Conservation (phyloP, 2,113 vertebrate species). For the Columba janthina region DNA sequence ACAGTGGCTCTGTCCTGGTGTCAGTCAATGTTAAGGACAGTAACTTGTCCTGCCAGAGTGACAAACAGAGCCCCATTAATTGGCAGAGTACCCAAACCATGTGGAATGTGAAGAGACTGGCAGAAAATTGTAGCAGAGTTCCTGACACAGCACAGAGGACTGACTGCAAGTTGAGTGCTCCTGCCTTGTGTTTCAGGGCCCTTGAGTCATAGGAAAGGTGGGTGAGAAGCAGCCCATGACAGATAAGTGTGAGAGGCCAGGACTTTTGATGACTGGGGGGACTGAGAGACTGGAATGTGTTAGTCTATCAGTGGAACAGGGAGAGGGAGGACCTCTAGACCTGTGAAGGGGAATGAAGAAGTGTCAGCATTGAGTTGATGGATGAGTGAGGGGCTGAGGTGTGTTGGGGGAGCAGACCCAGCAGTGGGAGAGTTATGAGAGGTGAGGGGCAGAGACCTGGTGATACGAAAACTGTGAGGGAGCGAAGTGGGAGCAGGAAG, state of each 20-base stretch:
- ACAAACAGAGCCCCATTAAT: neutral
- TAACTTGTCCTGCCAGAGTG: neutral
- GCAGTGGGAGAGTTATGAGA: neutral
- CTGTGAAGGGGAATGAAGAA: neutral
- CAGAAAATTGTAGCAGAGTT: neutral
- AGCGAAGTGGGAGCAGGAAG: neutral
- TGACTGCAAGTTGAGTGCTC: rapidly evolving
- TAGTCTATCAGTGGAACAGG: neutral
- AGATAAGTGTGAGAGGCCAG: neutral
- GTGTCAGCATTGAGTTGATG: neutral
- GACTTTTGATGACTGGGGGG: neutral
- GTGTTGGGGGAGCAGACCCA: neutral
- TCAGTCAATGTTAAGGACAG: neutral
- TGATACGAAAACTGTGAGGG: neutral
- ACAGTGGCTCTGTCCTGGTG: neutral
- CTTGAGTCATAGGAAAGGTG: neutral
- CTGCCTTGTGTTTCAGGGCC: neutral
- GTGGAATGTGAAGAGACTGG: neutral
- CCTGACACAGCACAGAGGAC: neutral
- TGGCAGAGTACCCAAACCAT: neutral
- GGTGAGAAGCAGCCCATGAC: neutral
- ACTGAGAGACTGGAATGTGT: neutral
- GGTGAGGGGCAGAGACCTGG: neutral
- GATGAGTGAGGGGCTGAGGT: neutral
- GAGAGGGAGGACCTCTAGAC: neutral